Conservation (phyloP, 2,113 vertebrate genomes). For the Chionomys nivalis region DNA sequence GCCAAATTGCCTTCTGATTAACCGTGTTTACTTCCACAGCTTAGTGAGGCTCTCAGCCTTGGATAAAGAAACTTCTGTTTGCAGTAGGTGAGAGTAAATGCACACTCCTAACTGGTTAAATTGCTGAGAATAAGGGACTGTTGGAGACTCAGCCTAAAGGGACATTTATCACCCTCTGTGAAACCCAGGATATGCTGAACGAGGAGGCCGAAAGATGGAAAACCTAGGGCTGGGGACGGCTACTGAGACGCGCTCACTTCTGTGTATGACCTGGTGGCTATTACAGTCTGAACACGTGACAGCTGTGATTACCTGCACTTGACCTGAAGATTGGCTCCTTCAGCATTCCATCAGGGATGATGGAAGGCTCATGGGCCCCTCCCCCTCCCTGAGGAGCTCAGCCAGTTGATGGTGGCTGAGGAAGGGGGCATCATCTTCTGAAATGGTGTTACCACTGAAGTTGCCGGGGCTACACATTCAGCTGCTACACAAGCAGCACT, state of each 20-base stretch:
- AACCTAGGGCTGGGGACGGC: background rate
- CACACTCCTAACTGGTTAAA: no score
- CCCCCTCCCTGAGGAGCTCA: background rate
- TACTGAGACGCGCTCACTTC: background rate
- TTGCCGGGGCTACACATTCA: background rate
- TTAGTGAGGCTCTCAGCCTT: background rate
- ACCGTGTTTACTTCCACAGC: no score
- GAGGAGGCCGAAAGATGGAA: background rate
- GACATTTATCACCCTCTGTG: background rate
- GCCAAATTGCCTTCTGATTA: background rate
- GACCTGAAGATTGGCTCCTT: background rate
- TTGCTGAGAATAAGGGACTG: background rate
- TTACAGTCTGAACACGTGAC: background rate
- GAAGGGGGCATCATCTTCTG: background rate
- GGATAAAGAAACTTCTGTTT: background rate
- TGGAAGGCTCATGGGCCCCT: background rate
- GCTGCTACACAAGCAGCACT: background rate
- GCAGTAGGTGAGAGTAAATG: background rate
- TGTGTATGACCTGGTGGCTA: background rate
- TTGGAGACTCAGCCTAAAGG: background rate
- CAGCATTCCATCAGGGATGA: background rate
- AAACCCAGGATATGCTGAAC: background rate
- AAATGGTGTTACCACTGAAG: background rate
- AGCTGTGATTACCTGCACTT: no score
- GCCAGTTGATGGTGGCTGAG: no score